These are phyloP conservation scores for Gisinianus flammeolus DNA, from an alignment of 2,888 invertebrate genomes.

Conservation along the genomic window DNA sequence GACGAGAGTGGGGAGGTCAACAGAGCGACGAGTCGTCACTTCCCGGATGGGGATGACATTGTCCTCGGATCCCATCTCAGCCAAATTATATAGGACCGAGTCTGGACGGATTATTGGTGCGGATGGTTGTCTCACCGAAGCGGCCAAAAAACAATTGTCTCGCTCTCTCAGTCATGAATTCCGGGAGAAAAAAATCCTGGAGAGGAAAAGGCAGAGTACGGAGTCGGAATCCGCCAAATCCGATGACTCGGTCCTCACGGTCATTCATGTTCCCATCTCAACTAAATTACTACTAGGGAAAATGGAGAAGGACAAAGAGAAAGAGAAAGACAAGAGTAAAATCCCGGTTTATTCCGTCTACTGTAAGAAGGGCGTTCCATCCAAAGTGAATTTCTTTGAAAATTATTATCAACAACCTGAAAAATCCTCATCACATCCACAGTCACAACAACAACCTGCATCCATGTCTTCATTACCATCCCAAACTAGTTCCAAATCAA, in stretches of 20 bases:
- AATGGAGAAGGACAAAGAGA: slow-evolving; percentile 50
- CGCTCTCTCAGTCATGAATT: slow-evolving; percentile 76
- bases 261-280: slow-evolving; percentile 64
- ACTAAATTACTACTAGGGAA: slow-evolving; percentile 52
- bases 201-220: slow-evolving; percentile 63
- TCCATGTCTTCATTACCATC: background rate
- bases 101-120: slow-evolving; percentile 50
- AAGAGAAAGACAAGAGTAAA: slow-evolving; percentile 46
- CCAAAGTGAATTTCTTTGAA: slow-evolving; percentile 82
- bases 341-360: slow-evolving; percentile 62
- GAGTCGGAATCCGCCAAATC: slow-evolving; percentile 77
- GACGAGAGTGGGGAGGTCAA: slow-evolving; percentile 26
- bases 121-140: slow-evolving; percentile 66
- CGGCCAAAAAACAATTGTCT: slow-evolving; percentile 75
- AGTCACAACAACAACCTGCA: background rate
- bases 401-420: slow-evolving; percentile 61
- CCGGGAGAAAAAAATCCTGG: slow-evolving; percentile 69
- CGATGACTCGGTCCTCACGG: slow-evolving; percentile 74
- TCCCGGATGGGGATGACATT: slow-evolving; percentile 53
- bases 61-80: slow-evolving; percentile 38
- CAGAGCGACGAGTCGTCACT: slow-evolving; percentile 41
- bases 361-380: slow-evolving; percentile 69
- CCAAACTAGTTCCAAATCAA: background rate
- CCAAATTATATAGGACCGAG: slow-evolving; percentile 41
- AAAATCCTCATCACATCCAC: background rate